Percentiles rank a stretch among this genome's conserved stretches.
These are phyloP conservation scores for Eonycteris spelaea DNA, from an alignment of 2,113 vertebrate genomes.

Conservation along the genomic window DNA sequence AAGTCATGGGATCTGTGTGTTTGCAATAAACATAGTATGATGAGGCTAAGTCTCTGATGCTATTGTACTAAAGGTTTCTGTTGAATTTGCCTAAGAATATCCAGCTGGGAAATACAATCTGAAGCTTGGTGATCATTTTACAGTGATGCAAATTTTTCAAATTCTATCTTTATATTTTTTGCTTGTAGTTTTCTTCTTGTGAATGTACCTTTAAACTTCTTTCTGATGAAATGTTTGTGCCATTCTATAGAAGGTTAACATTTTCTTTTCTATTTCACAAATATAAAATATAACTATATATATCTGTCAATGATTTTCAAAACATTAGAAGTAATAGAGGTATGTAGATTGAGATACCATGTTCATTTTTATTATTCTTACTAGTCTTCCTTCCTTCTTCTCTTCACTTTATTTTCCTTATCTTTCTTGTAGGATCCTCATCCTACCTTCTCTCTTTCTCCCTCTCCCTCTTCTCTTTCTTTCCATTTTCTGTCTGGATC, in stretches of 20 bases:
- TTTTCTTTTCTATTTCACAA: neutral
- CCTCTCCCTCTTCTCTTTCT: no score
- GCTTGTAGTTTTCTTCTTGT: neutral
- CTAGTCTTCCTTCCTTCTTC: neutral
- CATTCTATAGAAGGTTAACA: neutral
- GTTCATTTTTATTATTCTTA: neutral
- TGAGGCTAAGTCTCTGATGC: neutral
- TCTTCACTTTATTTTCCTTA: neutral
- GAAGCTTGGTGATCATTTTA: neutral
- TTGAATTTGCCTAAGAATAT: neutral
- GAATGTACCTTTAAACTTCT: neutral
- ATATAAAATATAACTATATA: neutral
- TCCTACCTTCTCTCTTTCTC: accelerated
- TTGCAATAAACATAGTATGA: neutral
- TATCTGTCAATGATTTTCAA: neutral
- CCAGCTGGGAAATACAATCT: neutral
- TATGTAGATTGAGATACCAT: neutral
- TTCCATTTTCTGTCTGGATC: neutral
- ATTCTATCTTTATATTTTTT: neutral
- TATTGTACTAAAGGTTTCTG: neutral
- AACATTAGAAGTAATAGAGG: neutral
- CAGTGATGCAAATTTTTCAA: neutral
- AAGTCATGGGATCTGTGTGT: neutral
- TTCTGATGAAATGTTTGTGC: neutral
- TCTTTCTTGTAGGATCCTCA: neutral